Percentiles rank a stretch among this genome's conserved stretches.
Evolutionary conservation across 2,797 vertebrate genomes (phyloP).

Genomic region (Prionace glauca): DNA sequence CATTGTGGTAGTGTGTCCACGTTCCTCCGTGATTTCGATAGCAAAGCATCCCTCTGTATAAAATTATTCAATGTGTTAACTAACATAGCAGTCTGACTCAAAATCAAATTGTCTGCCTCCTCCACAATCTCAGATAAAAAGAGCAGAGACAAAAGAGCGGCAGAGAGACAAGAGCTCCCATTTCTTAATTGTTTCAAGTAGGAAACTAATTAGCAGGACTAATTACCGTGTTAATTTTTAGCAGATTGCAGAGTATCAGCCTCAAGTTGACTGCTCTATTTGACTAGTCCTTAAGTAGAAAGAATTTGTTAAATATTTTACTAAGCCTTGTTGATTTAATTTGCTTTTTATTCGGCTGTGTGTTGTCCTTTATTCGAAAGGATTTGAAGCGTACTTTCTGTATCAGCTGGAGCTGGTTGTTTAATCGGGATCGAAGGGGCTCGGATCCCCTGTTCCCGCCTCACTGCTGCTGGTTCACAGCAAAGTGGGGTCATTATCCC

Average conservation of each 20-base stretch:
- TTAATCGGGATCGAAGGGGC: background rate
- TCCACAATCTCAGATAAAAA: background rate
- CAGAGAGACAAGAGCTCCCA: background rate
- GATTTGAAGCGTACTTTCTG: background rate
- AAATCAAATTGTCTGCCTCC: background rate
- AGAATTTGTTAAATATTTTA: constrained; percentile 24
- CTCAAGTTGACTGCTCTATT: constrained; percentile 6
- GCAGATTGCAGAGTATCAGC: background rate
- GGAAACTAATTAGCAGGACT: constrained; percentile 33
- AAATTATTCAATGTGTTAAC: background rate
- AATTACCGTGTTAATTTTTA: constrained; percentile 26
- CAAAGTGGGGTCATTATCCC: background rate
- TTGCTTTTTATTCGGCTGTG: background rate
- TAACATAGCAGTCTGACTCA: background rate
- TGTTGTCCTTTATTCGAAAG: background rate
- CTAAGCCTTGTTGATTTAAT: background rate
- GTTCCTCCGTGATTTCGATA: too few relatives aligned
- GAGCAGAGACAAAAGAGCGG: background rate
- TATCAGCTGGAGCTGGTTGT: background rate
- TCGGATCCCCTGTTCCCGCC: background rate
- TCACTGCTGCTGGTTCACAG: background rate
- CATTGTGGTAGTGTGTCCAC: background rate
- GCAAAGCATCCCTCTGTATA: too few relatives aligned
- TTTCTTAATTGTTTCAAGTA: constrained; percentile 27
- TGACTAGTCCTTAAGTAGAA: constrained; percentile 7